A percentile compares a stretch with the other conserved stretches of the same genome.
Conservation (phyloP, 2,797 vertebrate species). For the Halcyon chelicuti region DNA sequence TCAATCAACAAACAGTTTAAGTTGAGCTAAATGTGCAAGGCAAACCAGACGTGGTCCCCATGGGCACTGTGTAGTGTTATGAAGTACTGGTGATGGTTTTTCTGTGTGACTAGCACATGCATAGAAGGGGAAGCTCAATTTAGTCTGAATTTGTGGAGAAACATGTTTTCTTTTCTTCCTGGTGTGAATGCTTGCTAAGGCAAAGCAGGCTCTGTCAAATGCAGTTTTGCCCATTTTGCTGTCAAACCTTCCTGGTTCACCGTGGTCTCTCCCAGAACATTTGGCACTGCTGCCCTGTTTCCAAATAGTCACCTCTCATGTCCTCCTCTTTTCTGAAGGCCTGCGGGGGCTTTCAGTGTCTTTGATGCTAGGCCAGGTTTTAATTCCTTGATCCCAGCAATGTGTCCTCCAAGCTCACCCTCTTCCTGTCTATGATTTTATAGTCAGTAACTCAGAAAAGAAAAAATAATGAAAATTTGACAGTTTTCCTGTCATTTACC, state of each 20-base stretch:
- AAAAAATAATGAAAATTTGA: conserved; percentile 1
- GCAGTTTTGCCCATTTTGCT: neutral
- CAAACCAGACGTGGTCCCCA: neutral
- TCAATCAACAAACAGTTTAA: neutral
- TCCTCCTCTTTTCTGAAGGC: neutral
- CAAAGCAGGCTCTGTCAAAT: neutral
- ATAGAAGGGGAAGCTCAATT: neutral
- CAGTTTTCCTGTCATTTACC: neutral
- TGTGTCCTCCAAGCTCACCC: neutral
- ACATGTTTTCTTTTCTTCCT: neutral
- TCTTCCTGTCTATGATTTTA: neutral
- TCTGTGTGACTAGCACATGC: neutral
- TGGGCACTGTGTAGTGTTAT: neutral
- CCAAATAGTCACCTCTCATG: neutral
- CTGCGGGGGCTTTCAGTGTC: neutral
- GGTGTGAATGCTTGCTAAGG: neutral
- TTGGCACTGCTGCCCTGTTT: neutral
- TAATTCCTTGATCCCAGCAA: neutral
- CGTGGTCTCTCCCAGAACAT: neutral
- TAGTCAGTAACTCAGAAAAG: neutral
- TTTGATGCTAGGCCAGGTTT: neutral
- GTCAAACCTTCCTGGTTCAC: neutral
- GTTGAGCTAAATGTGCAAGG: neutral
- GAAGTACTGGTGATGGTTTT: neutral
- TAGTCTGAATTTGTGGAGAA: neutral